A percentile compares a stretch with the other conserved stretches of the same genome.
These are phyloP conservation scores for Tetragonisca angustula DNA, from an alignment of 2,888 invertebrate species.

Conservation along the genomic window DNA sequence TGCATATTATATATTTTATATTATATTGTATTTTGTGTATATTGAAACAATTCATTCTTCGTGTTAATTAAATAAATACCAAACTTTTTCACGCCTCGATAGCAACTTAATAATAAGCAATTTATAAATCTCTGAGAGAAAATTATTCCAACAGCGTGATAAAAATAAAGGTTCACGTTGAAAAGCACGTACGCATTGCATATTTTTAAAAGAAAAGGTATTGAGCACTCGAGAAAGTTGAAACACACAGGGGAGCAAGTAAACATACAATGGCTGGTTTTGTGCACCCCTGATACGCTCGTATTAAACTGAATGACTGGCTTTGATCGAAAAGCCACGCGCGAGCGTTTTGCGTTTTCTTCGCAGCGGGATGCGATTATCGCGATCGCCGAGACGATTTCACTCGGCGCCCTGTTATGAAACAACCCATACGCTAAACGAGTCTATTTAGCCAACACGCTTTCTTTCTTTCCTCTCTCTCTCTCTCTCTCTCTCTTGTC, in stretches of 20 bases:
- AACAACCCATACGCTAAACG: conserved; percentile 24
- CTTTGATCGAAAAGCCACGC: conserved; percentile 46
- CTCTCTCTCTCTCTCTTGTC: no score
- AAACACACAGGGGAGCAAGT: conserved; percentile 20
- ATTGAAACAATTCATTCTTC: no score
- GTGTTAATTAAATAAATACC: no score
- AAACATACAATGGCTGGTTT: conserved; percentile 52
- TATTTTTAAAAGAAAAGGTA: conserved; percentile 28
- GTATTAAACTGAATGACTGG: conserved; percentile 71
- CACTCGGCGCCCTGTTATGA: conserved; percentile 43
- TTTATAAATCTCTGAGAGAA: no score
- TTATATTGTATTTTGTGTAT: no score
- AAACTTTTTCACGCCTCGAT: no score
- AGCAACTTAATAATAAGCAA: no score
- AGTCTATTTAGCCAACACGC: conserved; percentile 22
- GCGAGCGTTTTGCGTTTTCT: conserved; percentile 56
- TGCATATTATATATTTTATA: no score
- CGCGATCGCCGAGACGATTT: conserved; percentile 54
- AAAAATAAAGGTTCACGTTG: not conserved
- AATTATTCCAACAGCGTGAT: not conserved
- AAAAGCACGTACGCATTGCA: no score
- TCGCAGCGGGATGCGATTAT: conserved; percentile 65
- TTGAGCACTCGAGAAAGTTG: not conserved
- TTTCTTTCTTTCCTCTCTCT: not conserved
- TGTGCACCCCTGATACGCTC: conserved; percentile 32